Evolutionary conservation across 2,113 vertebrate genomes (phyloP).

Genomic region (Corythornis vintsioides): DNA sequence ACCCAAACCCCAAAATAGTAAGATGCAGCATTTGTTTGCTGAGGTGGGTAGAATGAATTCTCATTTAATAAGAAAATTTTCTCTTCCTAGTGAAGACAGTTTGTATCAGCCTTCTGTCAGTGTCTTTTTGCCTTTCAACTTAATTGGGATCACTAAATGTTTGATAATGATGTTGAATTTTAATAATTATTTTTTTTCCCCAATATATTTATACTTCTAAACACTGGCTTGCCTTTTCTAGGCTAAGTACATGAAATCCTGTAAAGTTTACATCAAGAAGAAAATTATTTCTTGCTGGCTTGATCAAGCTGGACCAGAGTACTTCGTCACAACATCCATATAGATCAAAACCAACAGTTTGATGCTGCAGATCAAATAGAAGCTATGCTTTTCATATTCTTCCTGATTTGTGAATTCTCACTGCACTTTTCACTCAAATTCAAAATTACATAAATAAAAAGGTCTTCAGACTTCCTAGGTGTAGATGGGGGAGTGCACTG

Average conservation of each 20-base stretch:
- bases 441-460: not conserved
- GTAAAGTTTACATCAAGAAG: not conserved
- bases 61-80: not conserved
- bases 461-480: not conserved
- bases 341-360: not conserved
- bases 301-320: not conserved
- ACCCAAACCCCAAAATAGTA: not conserved
- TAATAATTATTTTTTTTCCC: not conserved
- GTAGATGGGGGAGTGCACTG: accelerated
- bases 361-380: not conserved
- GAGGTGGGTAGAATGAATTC: not conserved
- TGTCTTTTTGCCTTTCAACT: not conserved
- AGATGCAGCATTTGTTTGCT: not conserved
- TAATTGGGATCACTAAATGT: not conserved
- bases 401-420: not conserved
- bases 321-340: not conserved
- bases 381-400: not conserved
- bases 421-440: not conserved
- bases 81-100: not conserved
- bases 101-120: not conserved
- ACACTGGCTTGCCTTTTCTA: not conserved
- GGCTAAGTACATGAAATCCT: not conserved
- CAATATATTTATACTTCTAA: not conserved
- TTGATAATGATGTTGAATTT: not conserved
- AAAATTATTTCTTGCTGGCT: not conserved